Percentiles rank a stretch among this genome's conserved stretches.
These are phyloP conservation scores for Riptortus pedestris DNA, from an alignment of 1,140 invertebrate species.

Conservation along the genomic window DNA sequence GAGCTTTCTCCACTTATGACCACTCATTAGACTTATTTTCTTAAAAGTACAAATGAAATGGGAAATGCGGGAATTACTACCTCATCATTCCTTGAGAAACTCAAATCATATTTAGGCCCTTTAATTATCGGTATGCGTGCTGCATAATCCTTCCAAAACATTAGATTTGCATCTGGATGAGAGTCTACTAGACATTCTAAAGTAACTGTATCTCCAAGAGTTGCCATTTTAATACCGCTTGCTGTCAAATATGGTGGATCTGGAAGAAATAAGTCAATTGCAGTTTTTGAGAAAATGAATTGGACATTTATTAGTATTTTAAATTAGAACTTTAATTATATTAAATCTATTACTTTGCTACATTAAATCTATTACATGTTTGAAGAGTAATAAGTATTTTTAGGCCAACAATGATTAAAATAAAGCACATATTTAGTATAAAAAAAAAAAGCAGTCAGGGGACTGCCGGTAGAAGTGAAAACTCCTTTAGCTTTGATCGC, in stretches of 20 bases:
- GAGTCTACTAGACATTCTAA: constrained; percentile 65
- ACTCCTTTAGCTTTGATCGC: no score
- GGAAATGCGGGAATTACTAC: no score
- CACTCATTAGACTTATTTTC: no score
- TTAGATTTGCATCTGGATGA: constrained; percentile 62
- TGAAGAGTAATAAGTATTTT: no score
- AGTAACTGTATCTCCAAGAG: constrained; percentile 56
- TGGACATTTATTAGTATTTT: neutral
- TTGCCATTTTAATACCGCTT: constrained; percentile 59
- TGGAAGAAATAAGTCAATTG: constrained; percentile 35
- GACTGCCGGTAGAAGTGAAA: no score
- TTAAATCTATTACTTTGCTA: no score
- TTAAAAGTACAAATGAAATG: no score
- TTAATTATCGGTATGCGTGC: constrained; percentile 58
- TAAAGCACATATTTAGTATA: no score
- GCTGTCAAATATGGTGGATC: constrained; percentile 63
- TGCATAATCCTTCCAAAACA: constrained; percentile 64
- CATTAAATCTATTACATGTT: no score
- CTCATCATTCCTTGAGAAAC: constrained; percentile 43
- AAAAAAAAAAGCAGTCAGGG: no score
- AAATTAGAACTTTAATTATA: neutral
- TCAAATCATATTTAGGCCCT: constrained; percentile 59
- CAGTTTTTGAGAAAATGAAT: neutral
- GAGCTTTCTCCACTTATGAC: no score
- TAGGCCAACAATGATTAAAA: no score